Evolutionary conservation across 1,140 invertebrate species (phyloP).

Genomic region (Drosophila yakuba): DNA sequence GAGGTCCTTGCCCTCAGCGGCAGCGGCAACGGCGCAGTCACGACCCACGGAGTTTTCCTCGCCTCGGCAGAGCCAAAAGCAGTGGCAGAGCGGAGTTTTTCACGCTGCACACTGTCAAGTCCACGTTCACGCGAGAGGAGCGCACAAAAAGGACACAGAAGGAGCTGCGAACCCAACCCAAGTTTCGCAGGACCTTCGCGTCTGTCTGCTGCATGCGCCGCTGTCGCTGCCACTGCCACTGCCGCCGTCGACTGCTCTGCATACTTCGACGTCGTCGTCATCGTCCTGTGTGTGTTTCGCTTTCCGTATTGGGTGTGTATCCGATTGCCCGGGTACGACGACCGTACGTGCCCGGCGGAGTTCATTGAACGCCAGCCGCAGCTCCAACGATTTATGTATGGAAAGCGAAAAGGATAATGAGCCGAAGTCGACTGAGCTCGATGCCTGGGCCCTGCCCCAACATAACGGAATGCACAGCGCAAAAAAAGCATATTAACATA

Average conservation of each 20-base stretch:
- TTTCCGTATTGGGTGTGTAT: slow-evolving; percentile 85
- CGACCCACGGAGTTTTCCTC: slow-evolving; percentile 4
- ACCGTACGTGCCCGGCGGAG: slow-evolving; percentile 78
- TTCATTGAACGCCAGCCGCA: slow-evolving; percentile 75
- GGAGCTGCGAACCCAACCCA: slow-evolving; percentile 45
- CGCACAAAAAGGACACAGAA: slow-evolving; percentile 16
- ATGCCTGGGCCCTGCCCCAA: slow-evolving; percentile 69
- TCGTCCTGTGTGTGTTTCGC: slow-evolving; percentile 83
- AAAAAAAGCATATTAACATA: neutral
- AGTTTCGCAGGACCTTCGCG: slow-evolving; percentile 71
- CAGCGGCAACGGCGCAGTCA: slow-evolving; percentile 39
- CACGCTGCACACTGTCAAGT: slow-evolving; percentile 79
- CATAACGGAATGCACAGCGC: slow-evolving; percentile 44
- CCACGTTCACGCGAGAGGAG: slow-evolving; percentile 64
- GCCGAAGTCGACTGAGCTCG: slow-evolving; percentile 48
- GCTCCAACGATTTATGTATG: slow-evolving; percentile 79
- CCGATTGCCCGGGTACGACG: slow-evolving; percentile 63
- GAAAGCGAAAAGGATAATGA: slow-evolving; percentile 84
- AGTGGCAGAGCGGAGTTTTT: slow-evolving; percentile 1
- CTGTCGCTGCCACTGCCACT: slow-evolving; percentile 11
- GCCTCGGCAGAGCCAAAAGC: neutral
- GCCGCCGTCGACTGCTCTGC: neutral
- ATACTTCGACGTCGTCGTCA: slow-evolving; percentile 20
- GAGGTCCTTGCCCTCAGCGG: slow-evolving; percentile 77
- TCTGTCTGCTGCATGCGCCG: slow-evolving; percentile 35